phyloP scores from a whole-genome alignment of 2,797 vertebrate genomes.

The Dromococcyx pavoninus region DNA sequence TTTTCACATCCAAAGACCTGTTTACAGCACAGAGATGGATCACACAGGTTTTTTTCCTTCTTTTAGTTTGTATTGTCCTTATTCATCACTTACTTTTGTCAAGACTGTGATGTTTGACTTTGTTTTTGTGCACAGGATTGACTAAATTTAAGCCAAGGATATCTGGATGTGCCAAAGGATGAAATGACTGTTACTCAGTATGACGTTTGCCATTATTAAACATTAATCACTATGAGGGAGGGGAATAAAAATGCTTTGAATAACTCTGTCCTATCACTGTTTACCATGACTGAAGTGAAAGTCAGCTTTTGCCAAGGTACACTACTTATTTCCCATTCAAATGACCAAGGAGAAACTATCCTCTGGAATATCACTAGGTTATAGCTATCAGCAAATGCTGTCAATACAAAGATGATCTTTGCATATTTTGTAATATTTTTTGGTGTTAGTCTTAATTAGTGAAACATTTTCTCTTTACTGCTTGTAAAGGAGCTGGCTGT shows the following conservation, averaged over 20 bases:
- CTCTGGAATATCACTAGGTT: background rate
- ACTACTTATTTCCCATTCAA: background rate
- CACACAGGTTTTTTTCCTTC: background rate
- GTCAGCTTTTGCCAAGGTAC: background rate
- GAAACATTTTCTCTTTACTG: background rate
- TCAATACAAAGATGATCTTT: background rate
- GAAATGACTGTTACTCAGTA: slow-evolving; percentile 18
- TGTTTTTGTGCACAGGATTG: slow-evolving; percentile 21
- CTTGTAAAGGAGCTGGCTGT: background rate
- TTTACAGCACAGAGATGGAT: slow-evolving; percentile 41
- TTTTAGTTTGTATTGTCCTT: slow-evolving; percentile 40
- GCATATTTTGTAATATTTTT: background rate
- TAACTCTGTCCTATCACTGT: background rate
- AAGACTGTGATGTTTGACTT: slow-evolving; percentile 4
- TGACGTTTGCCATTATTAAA: slow-evolving; percentile 5
- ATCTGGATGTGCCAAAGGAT: slow-evolving; percentile 17
- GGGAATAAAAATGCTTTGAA: background rate
- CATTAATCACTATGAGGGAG: background rate
- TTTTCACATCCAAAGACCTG: slow-evolving; percentile 7
- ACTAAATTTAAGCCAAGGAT: slow-evolving; percentile 27
- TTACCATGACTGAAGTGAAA: background rate
- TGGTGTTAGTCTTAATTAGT: background rate
- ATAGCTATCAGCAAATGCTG: background rate
- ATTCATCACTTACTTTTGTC: slow-evolving; percentile 57
- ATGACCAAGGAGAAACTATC: background rate